Conservation (phyloP, 1,140 invertebrate genomes). For the Wiebesia pumilae region DNA sequence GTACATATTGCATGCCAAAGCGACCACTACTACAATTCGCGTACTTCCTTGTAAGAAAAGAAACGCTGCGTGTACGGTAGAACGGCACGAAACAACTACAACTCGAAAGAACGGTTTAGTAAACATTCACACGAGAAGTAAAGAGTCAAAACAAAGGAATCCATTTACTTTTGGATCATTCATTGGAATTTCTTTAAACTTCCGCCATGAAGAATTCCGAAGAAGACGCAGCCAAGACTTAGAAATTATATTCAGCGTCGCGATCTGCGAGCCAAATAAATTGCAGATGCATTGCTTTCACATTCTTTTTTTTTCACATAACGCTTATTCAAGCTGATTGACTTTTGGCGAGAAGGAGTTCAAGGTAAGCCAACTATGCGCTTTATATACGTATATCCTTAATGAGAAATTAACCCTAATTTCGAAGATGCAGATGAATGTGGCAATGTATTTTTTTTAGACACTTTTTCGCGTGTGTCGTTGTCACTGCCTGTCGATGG, state of each 20-base stretch:
- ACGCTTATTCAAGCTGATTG: not conserved
- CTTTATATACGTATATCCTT: too few species aligned
- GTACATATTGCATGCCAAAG: not conserved
- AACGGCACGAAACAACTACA: not conserved
- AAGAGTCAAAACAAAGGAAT: not conserved
- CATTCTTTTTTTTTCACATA: not conserved
- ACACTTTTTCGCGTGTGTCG: not conserved
- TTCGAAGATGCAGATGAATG: not conserved
- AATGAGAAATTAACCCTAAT: not conserved
- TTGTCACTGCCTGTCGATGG: not conserved
- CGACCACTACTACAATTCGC: not conserved
- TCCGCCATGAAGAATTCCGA: slow-evolving; percentile 25
- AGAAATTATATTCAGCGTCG: not conserved
- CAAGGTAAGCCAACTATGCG: slow-evolving; percentile 15
- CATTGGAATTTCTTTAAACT: not conserved
- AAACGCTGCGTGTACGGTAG: not conserved
- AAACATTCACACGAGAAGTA: not conserved
- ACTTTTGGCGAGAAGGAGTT: not conserved
- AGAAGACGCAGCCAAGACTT: not conserved
- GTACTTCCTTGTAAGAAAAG: not conserved
- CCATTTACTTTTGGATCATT: not conserved
- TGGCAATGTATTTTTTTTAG: not conserved
- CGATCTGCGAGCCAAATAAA: not conserved
- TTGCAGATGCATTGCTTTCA: not conserved
- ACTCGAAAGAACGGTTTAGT: not conserved